Evolutionary conservation across 2,888 invertebrate species (phyloP), one percentile per base, ranked within the genome.

Genomic region (Cryptophagus acutangulus): DNA sequence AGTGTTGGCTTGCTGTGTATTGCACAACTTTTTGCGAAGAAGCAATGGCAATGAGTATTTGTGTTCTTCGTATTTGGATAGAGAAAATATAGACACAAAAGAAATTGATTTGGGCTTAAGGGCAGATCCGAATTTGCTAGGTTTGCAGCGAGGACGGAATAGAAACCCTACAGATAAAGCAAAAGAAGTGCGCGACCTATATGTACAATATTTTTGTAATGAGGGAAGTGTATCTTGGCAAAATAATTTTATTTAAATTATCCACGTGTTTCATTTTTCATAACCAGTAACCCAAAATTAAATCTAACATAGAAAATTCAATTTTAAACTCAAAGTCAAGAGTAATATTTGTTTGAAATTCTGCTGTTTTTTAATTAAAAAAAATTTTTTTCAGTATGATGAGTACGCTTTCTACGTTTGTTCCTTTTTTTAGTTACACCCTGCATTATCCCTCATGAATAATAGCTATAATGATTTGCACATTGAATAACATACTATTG

Each of bases 1-100:
- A 5, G 42, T 43, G 14, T 17, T 40, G 34, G 43, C 43, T 12
- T 9, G 34, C 25, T 40, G 34, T 40, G 35, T 20, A 28, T 26
- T 43, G n/a, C 43, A 43, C 25, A 43, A 43, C 28, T 43, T 40
- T 35, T 30, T 35, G 24, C 29, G 38, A 31, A 33, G 20, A 20
- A 20, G 36, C n/a, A 6, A 5, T 5, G n/a, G 14, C 8, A 15
- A 10, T 36, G 6, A 5, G n/a, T 37, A 37, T 13, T 14, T n/a
- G 6, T 17, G 35, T 14, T 6, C 38, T 5, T n/a, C 5, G 9
- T 8, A 13, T 13, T 36, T 37, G 28, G 41, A 40, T 40, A 13
- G n/a, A 12, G 41, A 40, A 40, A 30, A 40, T 41, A 17, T 40
- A 18, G 38, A 40, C 15, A 40, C 10, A 15, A 38, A 38, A 16